Evolutionary conservation across 2,113 vertebrate genomes (phyloP).

Genomic region (Spea multiplicata): DNA sequence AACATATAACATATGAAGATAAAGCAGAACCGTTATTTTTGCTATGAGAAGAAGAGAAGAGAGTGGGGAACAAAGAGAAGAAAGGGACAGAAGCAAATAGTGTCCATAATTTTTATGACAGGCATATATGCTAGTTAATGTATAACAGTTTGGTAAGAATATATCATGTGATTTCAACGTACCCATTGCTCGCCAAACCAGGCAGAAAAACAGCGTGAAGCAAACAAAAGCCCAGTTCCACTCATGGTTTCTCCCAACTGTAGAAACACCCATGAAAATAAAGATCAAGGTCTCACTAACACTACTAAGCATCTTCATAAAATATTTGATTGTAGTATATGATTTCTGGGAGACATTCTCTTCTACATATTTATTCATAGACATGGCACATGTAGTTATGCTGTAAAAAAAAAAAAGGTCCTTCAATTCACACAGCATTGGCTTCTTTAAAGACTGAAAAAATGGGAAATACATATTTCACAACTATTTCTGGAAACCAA

Average conservation of each 20-base stretch:
- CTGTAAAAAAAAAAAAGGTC: conserved; percentile 62
- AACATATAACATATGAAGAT: too few relatives aligned
- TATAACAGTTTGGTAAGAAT: neutral
- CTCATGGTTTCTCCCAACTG: conserved; percentile 89
- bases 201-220: conserved; percentile 87
- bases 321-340: conserved; percentile 91
- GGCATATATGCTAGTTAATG: too few relatives aligned
- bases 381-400: conserved; percentile 90
- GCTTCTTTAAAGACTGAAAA: too few relatives aligned
- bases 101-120: too few relatives aligned
- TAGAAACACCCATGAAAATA: conserved; percentile 96
- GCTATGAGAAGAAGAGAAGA: too few relatives aligned
- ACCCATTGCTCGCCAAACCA: conserved; percentile 90
- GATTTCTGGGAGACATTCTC: conserved; percentile 95
- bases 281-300: conserved; percentile 96
- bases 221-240: conserved; percentile 96
- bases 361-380: conserved; percentile 96
- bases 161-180: conserved; percentile 46
- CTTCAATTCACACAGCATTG: too few relatives aligned
- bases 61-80: too few relatives aligned
- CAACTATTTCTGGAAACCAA: too few relatives aligned
- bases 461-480: too few relatives aligned
- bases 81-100: too few relatives aligned
- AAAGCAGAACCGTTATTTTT: too few relatives aligned
- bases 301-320: conserved; percentile 94